Base-by-base conservation (phyloP, 2,888 invertebrate genomes). In the Podabrus alpinus region DNA sequence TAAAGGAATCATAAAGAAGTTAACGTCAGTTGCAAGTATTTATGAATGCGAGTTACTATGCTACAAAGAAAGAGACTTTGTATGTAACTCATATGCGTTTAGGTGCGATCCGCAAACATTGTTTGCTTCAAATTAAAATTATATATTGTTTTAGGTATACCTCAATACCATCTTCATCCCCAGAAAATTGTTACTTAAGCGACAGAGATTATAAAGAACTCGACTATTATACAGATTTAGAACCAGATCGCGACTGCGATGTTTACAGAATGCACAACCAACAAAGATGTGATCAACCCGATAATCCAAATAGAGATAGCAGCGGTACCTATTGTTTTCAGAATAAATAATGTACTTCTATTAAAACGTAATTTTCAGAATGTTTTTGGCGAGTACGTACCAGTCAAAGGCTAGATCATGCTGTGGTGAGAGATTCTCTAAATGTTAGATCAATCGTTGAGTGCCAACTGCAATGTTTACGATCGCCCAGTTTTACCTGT, bases 381-480 rank as follows among this genome's bases (percentile, higher is more conserved):
- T 95, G 95, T 83, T 95, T 95, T 86, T 94, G 94, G 91, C 91
- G 95, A 79, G 93, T 94, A 0, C 90, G 94, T 10, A 94, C 94
- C 68, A 93, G 93, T 0, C 91, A 92, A 1, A 90, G 93, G 2
- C 90, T 95, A 72, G 90, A 91, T 13, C 90, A 91, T 3, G 86
- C 89, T 0, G 91, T 93, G 0, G 91, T 91, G 0, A 88, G 91
- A n/a, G 92, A 92, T 13, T 91, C 94, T 0, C 84, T 94, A 0
- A 91, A 90, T 0, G 93, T 92, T 0, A 90, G 92, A 7, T 92
- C 93, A 0, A 89, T 95, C 3, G 94, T 94, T 0, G 94, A 95
- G 16, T 95, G 95, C 81, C 94, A 95, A 84, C 89, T 93, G 9
- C 94, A 94, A 80, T 95, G 95, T 81, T 90, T 95, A 5, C 88